Percentiles rank a stretch among this genome's conserved stretches.
phyloP scores from a whole-genome alignment of 2,888 invertebrate genomes.

The Calephelis perditalis region DNA sequence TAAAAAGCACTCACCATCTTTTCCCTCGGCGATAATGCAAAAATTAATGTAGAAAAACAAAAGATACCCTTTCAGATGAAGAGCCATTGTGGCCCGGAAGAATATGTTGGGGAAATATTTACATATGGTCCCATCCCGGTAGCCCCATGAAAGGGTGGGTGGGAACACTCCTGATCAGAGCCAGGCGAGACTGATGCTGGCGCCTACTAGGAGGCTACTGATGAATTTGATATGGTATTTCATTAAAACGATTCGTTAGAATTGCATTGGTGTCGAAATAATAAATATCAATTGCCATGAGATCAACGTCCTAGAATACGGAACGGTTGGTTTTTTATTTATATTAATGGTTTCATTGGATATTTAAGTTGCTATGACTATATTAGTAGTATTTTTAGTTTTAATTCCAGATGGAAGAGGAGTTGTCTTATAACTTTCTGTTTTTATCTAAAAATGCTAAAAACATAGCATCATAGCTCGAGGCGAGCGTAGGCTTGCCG shows the following conservation, averaged over 20 bases:
- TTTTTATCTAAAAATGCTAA: too few species aligned
- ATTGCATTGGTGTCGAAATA: slow-evolving; percentile 64
- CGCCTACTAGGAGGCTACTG: slow-evolving; percentile 7
- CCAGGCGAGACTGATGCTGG: slow-evolving; percentile 1
- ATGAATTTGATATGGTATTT: slow-evolving; percentile 15
- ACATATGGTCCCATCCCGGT: slow-evolving; percentile 65
- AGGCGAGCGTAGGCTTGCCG: too few species aligned
- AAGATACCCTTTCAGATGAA: slow-evolving; percentile 52
- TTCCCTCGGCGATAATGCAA: slow-evolving; percentile 5
- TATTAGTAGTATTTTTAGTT: too few species aligned
- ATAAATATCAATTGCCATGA: slow-evolving; percentile 57
- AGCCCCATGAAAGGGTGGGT: slow-evolving; percentile 27
- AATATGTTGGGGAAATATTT: slow-evolving; percentile 52
- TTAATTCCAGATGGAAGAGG: too few species aligned
- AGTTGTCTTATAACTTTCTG: too few species aligned
- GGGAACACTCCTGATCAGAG: not conserved
- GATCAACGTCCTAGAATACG: slow-evolving; percentile 29
- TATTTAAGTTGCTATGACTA: too few species aligned
- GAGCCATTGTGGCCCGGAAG: slow-evolving; percentile 65
- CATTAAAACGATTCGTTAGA: slow-evolving; percentile 46
- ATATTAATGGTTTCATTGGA: not conserved
- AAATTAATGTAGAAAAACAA: slow-evolving; percentile 9
- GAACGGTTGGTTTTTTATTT: not conserved
- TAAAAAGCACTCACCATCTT: slow-evolving; percentile 1
- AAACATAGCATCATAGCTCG: too few species aligned